Percentiles rank a stretch among this genome's conserved stretches.
Evolutionary conservation across 2,113 vertebrate species (phyloP).

Genomic region (Gasterosteus aculeatus): DNA sequence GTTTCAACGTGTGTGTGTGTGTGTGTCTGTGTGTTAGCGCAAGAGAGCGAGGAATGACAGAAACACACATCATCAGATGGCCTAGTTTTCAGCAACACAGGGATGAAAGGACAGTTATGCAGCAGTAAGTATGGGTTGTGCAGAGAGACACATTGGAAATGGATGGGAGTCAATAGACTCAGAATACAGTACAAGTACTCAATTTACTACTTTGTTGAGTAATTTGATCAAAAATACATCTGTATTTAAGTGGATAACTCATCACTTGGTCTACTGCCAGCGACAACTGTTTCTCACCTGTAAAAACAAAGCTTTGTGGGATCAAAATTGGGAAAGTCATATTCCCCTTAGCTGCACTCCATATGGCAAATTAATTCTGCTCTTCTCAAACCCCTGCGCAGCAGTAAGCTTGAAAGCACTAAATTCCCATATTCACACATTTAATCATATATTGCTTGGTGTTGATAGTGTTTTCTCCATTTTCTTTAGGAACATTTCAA

Average conservation of each 20-base stretch:
- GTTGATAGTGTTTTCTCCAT: neutral
- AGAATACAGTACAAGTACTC: slow-evolving; percentile 1
- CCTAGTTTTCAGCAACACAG: slow-evolving; percentile 73
- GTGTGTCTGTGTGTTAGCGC: slow-evolving; percentile 12
- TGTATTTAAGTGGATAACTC: neutral
- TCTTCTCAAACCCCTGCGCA: neutral
- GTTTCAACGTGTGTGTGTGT: slow-evolving; percentile 36
- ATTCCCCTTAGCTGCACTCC: neutral
- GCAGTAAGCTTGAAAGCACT: neutral
- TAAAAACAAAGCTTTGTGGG: neutral
- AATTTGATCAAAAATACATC: neutral
- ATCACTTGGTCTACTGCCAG: neutral
- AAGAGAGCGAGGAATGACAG: slow-evolving; percentile 20
- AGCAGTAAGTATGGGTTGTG: slow-evolving; percentile 43
- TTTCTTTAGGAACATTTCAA: slow-evolving; percentile 91
- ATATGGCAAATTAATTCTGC: neutral
- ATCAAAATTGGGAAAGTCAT: neutral
- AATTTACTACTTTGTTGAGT: neutral
- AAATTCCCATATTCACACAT: too few species aligned
- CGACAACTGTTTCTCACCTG: neutral
- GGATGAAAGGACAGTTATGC: slow-evolving; percentile 54
- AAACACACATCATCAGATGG: slow-evolving; percentile 57
- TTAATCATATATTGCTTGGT: neutral
- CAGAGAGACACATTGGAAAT: slow-evolving; percentile 29
- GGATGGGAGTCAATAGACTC: slow-evolving; percentile 25